Conservation (phyloP, 2,888 invertebrate genomes). For the Odontomyia ornata region DNA sequence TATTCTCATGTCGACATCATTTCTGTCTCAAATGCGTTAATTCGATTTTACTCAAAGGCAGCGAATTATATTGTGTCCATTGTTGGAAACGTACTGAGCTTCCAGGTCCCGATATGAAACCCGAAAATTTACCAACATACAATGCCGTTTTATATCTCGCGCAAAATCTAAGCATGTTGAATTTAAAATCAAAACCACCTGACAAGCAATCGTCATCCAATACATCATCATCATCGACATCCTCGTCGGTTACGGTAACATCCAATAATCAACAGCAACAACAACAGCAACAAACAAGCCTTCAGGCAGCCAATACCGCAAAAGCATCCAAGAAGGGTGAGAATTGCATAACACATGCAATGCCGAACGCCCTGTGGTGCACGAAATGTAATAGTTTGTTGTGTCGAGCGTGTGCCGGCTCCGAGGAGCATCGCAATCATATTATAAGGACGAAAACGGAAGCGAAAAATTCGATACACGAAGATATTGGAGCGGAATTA, state of each 20-base stretch:
- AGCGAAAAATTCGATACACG: slow-evolving; percentile 73
- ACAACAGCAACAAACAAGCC: slow-evolving; percentile 46
- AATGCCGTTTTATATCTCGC: slow-evolving; percentile 73
- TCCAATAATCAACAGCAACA: slow-evolving; percentile 34
- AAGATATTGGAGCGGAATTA: slow-evolving; percentile 73
- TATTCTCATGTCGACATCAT: slow-evolving; percentile 79
- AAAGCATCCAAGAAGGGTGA: slow-evolving; percentile 60
- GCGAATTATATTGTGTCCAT: slow-evolving; percentile 75
- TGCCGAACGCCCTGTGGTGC: slow-evolving; percentile 78
- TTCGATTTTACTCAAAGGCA: slow-evolving; percentile 72
- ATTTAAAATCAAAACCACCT: slow-evolving; percentile 64
- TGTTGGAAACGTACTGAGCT: slow-evolving; percentile 79
- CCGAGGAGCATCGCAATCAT: slow-evolving; percentile 73
- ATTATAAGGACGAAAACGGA: slow-evolving; percentile 74
- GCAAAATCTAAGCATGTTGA: slow-evolving; percentile 71
- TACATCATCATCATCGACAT: slow-evolving; percentile 46
- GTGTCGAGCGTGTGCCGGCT: slow-evolving; percentile 74
- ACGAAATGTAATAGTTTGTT: slow-evolving; percentile 71
- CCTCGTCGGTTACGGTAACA: not conserved
- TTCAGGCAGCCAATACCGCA: slow-evolving; percentile 50
- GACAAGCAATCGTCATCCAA: slow-evolving; percentile 56
- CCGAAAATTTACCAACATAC: slow-evolving; percentile 75
- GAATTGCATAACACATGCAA: slow-evolving; percentile 76
- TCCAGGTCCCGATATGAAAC: slow-evolving; percentile 70
- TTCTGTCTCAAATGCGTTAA: slow-evolving; percentile 80